Conservation (phyloP, 2,888 invertebrate species). For the Nemotelus nigrinus region DNA sequence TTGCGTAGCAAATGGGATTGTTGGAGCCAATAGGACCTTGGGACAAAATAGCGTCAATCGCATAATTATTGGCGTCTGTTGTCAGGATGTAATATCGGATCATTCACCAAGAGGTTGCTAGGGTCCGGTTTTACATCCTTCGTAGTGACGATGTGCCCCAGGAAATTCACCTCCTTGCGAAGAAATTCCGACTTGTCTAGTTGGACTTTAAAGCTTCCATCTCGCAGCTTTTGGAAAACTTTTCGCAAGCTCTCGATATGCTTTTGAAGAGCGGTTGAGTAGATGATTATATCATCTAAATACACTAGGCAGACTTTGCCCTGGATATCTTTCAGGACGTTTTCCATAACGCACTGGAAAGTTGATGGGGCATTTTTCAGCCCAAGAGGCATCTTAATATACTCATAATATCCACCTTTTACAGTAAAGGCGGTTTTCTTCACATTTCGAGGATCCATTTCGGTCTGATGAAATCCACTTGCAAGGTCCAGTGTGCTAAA, state of each 20-base stretch:
- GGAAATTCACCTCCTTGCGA: not conserved
- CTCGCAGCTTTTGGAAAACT: not conserved
- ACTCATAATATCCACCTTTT: slow-evolving; percentile 46
- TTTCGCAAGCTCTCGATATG: not conserved
- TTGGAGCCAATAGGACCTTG: not conserved
- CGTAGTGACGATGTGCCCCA: not conserved
- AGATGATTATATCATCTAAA: not conserved
- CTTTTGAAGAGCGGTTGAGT: not conserved
- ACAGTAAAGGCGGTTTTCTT: slow-evolving; percentile 55
- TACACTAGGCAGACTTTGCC: not conserved
- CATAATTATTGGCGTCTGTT: too few species aligned
- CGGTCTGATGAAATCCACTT: slow-evolving; percentile 57
- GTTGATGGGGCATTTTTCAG: not conserved
- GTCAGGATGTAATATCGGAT: too few species aligned
- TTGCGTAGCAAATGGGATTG: not conserved
- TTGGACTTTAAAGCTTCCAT: not conserved
- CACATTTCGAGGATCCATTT: slow-evolving; percentile 52
- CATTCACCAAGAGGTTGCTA: too few species aligned
- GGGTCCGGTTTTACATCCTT: too few species aligned
- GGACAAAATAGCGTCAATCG: not conserved
- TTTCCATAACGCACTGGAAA: not conserved
- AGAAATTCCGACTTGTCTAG: not conserved
- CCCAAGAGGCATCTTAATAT: not conserved
- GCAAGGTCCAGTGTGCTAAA: too few species aligned
- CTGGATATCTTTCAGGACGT: not conserved